These are phyloP conservation scores for Panurus biarmicus DNA, from an alignment of 2,113 vertebrate genomes.

Conservation along the genomic window DNA sequence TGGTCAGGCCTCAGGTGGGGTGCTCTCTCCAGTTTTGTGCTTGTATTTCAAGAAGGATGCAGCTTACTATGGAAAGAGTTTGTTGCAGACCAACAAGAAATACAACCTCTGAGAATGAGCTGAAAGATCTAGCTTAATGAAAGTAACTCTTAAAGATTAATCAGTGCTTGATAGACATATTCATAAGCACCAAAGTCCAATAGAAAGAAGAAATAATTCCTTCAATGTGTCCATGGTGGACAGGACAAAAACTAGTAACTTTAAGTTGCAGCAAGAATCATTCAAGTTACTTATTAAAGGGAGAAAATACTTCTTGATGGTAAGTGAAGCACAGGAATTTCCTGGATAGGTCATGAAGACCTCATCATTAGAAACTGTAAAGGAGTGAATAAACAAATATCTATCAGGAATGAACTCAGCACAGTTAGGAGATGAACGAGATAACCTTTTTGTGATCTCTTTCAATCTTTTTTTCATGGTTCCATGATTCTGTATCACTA, in stretches of 20 bases:
- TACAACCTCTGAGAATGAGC: background rate
- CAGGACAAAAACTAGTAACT: background rate
- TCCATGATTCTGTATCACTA: background rate
- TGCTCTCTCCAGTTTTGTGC: background rate
- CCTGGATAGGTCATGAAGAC: conserved; percentile 28
- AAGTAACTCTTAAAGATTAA: background rate
- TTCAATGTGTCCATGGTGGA: background rate
- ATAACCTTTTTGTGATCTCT: background rate
- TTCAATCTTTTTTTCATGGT: background rate
- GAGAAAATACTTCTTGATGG: background rate
- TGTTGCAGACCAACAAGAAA: background rate
- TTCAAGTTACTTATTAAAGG: conserved; percentile 30
- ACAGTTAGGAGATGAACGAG: background rate
- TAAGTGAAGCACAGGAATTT: conserved; percentile 50
- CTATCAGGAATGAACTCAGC: background rate
- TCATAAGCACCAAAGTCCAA: background rate
- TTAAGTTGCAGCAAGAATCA: background rate
- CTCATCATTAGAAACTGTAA: background rate
- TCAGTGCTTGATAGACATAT: background rate
- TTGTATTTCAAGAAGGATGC: background rate
- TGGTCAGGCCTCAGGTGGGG: background rate
- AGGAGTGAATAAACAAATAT: conserved; percentile 21
- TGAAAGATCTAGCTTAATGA: background rate
- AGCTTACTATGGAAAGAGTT: background rate
- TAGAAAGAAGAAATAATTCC: background rate